Evolutionary conservation across 2,888 invertebrate species (phyloP).

Genomic region (Cantharis flavilabris): DNA sequence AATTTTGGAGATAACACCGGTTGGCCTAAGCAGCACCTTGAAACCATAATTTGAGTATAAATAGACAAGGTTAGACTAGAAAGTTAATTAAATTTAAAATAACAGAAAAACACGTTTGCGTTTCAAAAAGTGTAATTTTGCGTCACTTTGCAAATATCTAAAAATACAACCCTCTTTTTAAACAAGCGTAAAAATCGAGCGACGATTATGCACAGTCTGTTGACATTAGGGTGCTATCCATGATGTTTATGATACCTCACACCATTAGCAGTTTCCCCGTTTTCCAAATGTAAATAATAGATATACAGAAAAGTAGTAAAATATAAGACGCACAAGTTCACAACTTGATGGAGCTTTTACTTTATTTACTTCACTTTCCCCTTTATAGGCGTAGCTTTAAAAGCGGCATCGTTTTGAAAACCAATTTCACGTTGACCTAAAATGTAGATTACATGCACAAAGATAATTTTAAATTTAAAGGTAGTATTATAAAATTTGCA

Average conservation of each 20-base stretch:
- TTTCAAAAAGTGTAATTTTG: background rate
- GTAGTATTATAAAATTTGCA: background rate
- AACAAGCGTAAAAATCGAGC: constrained; percentile 12
- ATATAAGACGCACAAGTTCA: background rate
- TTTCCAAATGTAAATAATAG: background rate
- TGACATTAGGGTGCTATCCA: constrained; percentile 17
- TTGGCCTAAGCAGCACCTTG: background rate
- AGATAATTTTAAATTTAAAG: background rate
- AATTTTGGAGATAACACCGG: background rate
- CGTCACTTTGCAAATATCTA: constrained; percentile 14
- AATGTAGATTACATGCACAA: background rate
- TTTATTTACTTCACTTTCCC: background rate
- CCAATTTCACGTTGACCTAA: background rate
- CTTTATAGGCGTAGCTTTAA: background rate
- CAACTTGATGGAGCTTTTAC: background rate
- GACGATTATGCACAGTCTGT: constrained; percentile 23
- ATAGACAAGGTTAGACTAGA: background rate
- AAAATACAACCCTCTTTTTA: constrained; percentile 24
- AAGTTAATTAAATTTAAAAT: background rate
- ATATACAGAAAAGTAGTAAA: background rate
- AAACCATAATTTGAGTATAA: background rate
- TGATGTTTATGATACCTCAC: constrained; percentile 19
- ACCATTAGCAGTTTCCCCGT: constrained; percentile 4
- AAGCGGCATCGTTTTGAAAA: background rate
- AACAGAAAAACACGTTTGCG: background rate